Conservation (phyloP, 2,113 vertebrate species). For the Pristiophorus japonicus region DNA sequence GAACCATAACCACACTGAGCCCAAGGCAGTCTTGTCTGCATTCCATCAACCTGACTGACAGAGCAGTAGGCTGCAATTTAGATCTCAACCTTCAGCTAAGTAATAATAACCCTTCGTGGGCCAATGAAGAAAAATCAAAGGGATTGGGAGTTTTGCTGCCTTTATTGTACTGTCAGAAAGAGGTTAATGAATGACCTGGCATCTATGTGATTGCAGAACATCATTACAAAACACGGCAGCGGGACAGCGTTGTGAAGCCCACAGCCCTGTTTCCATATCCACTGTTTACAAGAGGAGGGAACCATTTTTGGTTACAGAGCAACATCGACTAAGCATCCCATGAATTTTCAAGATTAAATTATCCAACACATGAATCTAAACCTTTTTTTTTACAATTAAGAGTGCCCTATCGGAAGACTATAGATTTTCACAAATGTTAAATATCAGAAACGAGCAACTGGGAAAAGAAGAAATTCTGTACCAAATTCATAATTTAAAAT, state of each 20-base stretch:
- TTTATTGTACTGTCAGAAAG: constrained; percentile 50
- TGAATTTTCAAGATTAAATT: not conserved
- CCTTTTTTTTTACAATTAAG: not conserved
- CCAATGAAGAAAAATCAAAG: constrained; percentile 43
- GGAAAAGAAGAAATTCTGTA: not conserved
- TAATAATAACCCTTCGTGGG: constrained; percentile 46
- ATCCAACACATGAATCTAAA: not conserved
- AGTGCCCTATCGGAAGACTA: not conserved
- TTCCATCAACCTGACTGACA: constrained; percentile 67
- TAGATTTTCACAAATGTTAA: not conserved
- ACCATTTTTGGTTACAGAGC: not conserved
- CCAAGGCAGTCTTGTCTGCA: constrained; percentile 63
- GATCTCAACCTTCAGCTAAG: constrained; percentile 41
- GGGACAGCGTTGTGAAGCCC: not conserved
- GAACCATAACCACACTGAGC: constrained; percentile 58
- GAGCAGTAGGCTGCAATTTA: constrained; percentile 50
- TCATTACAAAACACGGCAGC: constrained; percentile 29
- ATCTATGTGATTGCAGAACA: constrained; percentile 45
- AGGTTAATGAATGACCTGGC: constrained; percentile 50
- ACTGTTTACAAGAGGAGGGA: not conserved
- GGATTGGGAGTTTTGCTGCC: constrained; percentile 46
- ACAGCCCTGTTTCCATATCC: not conserved
- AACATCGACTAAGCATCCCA: not conserved
- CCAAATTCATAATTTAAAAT: not conserved
- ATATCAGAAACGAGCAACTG: not conserved